A percentile compares a stretch with the other conserved stretches of the same genome.
Evolutionary conservation across 1,140 invertebrate species (phyloP).

Genomic region (Ditylenchus dipsaci): DNA sequence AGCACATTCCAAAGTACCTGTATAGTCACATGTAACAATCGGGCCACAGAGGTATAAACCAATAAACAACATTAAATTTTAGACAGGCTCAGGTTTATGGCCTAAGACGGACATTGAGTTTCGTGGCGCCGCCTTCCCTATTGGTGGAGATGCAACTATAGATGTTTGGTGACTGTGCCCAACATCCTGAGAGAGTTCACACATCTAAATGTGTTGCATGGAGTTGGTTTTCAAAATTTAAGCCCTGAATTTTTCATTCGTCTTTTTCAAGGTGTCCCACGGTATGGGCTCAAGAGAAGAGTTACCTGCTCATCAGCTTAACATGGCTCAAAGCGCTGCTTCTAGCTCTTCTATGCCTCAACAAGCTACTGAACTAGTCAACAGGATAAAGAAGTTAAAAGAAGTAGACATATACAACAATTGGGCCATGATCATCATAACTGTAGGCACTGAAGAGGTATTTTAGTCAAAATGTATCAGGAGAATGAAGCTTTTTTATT

Average conservation of each 20-base stretch:
- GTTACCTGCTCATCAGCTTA: conserved; percentile 51
- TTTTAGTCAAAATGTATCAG: background rate
- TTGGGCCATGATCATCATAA: conserved; percentile 55
- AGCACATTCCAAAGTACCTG: too few species aligned
- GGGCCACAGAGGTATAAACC: too few species aligned
- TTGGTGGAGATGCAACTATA: conserved; percentile 55
- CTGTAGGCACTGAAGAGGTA: conserved; percentile 57
- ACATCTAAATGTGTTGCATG: conserved; percentile 29
- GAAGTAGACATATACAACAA: conserved; percentile 49
- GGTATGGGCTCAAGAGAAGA: conserved; percentile 52
- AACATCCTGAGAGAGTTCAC: conserved; percentile 55
- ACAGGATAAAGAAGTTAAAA: conserved; percentile 36
- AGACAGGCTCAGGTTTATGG: conserved; percentile 53
- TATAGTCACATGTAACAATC: too few species aligned
- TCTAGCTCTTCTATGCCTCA: conserved; percentile 44
- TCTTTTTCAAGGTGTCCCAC: conserved; percentile 16
- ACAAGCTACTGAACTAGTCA: conserved; percentile 48
- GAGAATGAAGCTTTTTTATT: conserved; percentile 4
- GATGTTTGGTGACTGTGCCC: conserved; percentile 54
- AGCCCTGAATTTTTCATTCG: too few species aligned
- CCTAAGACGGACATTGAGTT: conserved; percentile 49
- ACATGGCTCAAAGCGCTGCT: conserved; percentile 51
- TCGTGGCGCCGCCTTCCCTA: conserved; percentile 54
- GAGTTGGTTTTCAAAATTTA: conserved; percentile 27
- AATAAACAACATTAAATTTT: background rate